Evolutionary conservation across 2,113 vertebrate species (phyloP).

Genomic region (Catharus fuscescens): DNA sequence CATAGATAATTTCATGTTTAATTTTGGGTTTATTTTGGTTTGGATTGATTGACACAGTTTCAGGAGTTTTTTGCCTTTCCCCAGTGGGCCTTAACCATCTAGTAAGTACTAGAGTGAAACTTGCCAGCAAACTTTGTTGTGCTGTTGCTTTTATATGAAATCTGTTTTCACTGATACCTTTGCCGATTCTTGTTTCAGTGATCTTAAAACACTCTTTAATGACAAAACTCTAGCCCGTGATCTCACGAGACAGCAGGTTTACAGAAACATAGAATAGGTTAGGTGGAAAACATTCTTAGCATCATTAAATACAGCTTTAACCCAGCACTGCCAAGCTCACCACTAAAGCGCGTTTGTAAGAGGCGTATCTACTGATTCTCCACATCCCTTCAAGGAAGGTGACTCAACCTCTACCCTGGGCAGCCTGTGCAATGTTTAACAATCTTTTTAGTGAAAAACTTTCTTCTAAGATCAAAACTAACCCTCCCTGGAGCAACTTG

Average conservation of each 20-base stretch:
- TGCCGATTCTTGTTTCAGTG: neutral
- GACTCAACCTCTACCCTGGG: neutral
- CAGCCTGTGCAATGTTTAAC: neutral
- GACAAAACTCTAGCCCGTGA: neutral
- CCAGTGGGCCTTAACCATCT: neutral
- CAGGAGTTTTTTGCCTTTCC: neutral
- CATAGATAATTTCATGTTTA: neutral
- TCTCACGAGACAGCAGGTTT: neutral
- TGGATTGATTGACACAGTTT: neutral
- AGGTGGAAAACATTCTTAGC: neutral
- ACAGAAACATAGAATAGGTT: neutral
- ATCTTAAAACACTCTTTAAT: neutral
- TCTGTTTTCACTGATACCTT: neutral
- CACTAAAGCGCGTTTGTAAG: fast-evolving
- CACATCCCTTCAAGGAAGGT: neutral
- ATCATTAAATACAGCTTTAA: neutral
- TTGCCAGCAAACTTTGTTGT: fast-evolving
- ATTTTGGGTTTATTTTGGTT: neutral
- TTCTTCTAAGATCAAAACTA: neutral
- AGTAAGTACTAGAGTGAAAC: neutral
- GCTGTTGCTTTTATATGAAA: neutral
- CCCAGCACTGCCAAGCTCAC: neutral
- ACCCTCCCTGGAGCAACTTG: neutral
- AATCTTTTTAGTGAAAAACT: neutral
- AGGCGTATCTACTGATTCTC: neutral